Evolutionary conservation across 2,113 vertebrate genomes (phyloP), one percentile per base, ranked within the genome.

Genomic region (Holacanthus passer): DNA sequence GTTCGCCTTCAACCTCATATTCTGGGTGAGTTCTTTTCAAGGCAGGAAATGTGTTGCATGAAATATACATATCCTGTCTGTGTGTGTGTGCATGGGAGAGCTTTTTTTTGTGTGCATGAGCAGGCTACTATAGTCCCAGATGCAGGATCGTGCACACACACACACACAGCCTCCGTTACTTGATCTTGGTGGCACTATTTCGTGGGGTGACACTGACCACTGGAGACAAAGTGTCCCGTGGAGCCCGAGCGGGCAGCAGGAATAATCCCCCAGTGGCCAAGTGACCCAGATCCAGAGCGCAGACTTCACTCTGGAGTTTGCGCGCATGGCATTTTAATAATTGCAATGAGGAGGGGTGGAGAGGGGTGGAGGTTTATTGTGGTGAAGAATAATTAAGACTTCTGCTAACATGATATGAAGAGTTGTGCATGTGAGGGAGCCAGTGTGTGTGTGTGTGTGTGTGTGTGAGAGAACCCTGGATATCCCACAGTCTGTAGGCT

Each of bases 1-100:
- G 89, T 99, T 99, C 82, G 96, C 93, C 87, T 98, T 98, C 91
- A 98, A 98, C 92, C 97, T 98, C 90, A 73, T 99, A 17, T 98
- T 99, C 88, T 99, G 98, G 98, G 98, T 99, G 87, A 98, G 97
- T 94, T n/a, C n/a, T n/a, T 48, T 6, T 16, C 66, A 22, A 32
- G 63, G 67, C n/a, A 80, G 2, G 6, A 12, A 27, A 47, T 41
- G 16, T 50, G 45, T 13, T 65, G 32, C 67, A 5, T 0, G 19
- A 3, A 22, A 29, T 45, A 32, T 32, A 24, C 20, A 64, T 24
- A 60, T 62, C 29, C 32, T 37, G 70, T 56, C 10, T 41, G 58
- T 73, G 37, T 64, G 0, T 45, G 47, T 20, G 24, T 29, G 12
- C 35, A 31, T 22, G 12, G 32, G 37, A 20, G 68, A 32, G 35